phyloP scores from a whole-genome alignment of 2,888 invertebrate genomes.

The Bimastos eiseni region DNA sequence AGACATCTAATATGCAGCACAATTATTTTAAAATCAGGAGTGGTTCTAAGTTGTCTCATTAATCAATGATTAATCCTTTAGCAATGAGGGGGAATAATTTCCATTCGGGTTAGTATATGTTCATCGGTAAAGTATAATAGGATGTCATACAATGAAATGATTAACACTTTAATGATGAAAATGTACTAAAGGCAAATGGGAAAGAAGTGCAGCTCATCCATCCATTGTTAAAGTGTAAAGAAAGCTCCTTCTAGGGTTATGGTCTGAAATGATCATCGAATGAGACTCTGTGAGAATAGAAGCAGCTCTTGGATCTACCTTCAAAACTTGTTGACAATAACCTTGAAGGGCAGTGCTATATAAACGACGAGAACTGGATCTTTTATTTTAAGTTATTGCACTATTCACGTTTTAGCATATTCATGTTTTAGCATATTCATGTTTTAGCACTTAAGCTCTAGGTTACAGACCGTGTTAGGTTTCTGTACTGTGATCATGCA shows the following conservation, averaged over 20 bases:
- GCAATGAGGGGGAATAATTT: too few relatives aligned
- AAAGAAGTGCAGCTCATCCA: too few relatives aligned
- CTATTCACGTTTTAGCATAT: background rate
- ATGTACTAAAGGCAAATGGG: too few relatives aligned
- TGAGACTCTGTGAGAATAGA: background rate
- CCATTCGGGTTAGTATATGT: too few relatives aligned
- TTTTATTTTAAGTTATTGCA: background rate
- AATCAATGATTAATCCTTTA: background rate
- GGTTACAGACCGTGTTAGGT: background rate
- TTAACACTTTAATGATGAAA: background rate
- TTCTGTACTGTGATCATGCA: background rate
- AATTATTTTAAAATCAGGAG: background rate
- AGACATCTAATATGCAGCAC: background rate
- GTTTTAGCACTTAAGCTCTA: background rate
- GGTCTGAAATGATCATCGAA: background rate
- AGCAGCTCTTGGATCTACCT: background rate
- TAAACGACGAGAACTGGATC: background rate
- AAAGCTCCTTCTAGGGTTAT: background rate
- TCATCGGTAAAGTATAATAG: background rate
- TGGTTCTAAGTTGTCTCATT: background rate
- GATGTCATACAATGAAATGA: background rate
- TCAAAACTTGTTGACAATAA: background rate
- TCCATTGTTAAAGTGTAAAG: background rate
- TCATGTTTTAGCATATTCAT: too few relatives aligned
- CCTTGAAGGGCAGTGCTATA: background rate